Conservation (phyloP, 2,888 invertebrate species). For the Tubulanus polymorphus region DNA sequence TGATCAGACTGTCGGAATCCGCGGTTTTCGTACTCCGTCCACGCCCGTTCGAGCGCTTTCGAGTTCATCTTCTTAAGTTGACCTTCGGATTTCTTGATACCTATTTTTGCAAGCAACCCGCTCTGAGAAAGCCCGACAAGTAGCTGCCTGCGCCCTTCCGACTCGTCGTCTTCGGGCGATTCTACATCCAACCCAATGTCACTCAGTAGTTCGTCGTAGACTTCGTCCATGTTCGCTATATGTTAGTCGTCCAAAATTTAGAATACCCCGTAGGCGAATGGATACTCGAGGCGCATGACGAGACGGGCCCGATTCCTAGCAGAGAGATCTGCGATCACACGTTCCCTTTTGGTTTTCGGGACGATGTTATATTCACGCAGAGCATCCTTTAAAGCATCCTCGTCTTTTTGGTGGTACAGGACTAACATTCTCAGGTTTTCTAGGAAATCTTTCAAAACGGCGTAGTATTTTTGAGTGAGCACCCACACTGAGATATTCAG, state of each 20-base stretch:
- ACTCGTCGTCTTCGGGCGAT: neutral
- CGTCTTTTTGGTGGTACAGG: slow-evolving; percentile 20
- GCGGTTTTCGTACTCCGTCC: neutral
- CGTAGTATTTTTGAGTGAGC: slow-evolving; percentile 21
- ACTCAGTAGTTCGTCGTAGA: neutral
- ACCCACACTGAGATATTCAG: slow-evolving; percentile 19
- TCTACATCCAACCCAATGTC: neutral
- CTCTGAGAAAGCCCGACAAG: neutral
- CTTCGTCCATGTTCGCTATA: neutral
- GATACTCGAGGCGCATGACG: neutral
- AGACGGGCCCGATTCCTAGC: neutral
- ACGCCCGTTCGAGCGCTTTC: neutral
- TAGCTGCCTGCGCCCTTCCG: neutral
- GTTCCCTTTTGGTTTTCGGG: neutral
- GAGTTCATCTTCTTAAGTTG: neutral
- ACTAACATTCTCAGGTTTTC: slow-evolving; percentile 19
- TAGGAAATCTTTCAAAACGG: slow-evolving; percentile 19
- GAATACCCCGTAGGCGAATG: neutral
- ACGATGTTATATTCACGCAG: neutral
- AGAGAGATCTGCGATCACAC: neutral
- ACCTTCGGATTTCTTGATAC: neutral
- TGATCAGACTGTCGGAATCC: neutral
- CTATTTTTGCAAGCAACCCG: neutral
- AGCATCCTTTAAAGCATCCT: neutral
- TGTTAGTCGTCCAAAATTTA: neutral